Percentiles rank a stretch among this genome's conserved stretches.
Evolutionary conservation across 2,888 invertebrate genomes (phyloP).

Genomic region (Dryococelus australis): DNA sequence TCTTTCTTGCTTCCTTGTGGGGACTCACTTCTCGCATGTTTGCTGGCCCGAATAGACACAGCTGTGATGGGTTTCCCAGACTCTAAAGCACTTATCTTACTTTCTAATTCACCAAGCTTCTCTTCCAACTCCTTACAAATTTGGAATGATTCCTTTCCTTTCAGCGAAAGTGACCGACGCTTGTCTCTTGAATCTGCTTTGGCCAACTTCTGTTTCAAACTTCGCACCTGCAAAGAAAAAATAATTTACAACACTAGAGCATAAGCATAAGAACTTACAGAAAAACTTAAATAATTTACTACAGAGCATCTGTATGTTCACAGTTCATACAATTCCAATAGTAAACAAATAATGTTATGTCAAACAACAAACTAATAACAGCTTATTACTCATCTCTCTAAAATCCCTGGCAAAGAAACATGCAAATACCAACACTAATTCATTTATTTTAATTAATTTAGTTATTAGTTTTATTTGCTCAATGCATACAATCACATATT

Average conservation of each 20-base stretch:
- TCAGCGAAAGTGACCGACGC: slow-evolving; percentile 80
- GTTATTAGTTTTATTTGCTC: no score
- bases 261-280: no score
- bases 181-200: slow-evolving; percentile 81
- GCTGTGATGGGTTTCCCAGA: slow-evolving; percentile 54
- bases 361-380: not conserved
- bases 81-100: slow-evolving; percentile 75
- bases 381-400: not conserved
- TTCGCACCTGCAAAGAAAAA: slow-evolving; percentile 59
- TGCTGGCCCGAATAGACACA: slow-evolving; percentile 51
- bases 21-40: slow-evolving; percentile 53
- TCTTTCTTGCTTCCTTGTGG: slow-evolving; percentile 48
- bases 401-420: no score
- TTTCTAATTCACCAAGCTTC: slow-evolving; percentile 81
- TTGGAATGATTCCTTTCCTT: slow-evolving; percentile 81
- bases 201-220: slow-evolving; percentile 79
- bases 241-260: not conserved
- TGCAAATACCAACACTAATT: no score
- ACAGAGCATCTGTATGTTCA: not conserved
- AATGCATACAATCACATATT: no score
- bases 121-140: slow-evolving; percentile 86
- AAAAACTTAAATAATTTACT: not conserved
- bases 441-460: no score
- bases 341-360: no score
- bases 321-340: not conserved